Percentiles rank a stretch among this genome's conserved stretches.
Conservation (phyloP, 2,888 invertebrate species). For the Penaeus monodon region DNA sequence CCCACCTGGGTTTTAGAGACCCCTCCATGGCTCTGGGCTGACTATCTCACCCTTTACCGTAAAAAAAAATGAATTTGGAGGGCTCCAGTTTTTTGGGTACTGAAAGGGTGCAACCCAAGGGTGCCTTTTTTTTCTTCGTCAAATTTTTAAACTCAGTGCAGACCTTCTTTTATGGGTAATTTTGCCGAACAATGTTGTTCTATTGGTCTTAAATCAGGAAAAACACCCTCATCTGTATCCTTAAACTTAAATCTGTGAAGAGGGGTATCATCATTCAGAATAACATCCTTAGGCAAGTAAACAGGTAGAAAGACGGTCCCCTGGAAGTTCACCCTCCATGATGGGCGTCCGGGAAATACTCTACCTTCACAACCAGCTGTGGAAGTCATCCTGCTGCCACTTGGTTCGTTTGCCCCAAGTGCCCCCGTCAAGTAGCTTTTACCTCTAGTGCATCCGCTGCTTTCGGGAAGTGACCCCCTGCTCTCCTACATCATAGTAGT, state of each 20-base stretch:
- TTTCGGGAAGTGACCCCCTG: conserved; percentile 78
- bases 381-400: conserved; percentile 86
- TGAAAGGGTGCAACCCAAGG: conserved; percentile 60
- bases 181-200: conserved; percentile 55
- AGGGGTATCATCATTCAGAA: conserved; percentile 61
- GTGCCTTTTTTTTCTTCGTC: conserved; percentile 61
- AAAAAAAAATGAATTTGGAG: conserved; percentile 79
- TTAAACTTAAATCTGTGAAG: conserved; percentile 49
- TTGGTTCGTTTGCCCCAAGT: conserved; percentile 90
- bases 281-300: conserved; percentile 59
- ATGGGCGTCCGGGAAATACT: conserved; percentile 50
- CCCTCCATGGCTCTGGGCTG: conserved; percentile 84
- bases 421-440: conserved; percentile 77
- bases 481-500: conserved; percentile 81
- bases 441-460: conserved; percentile 78
- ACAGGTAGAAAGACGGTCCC: conserved; percentile 39
- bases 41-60: conserved; percentile 56
- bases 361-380: conserved; percentile 83
- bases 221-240: conserved; percentile 55
- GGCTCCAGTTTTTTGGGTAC: conserved; percentile 79
- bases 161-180: conserved; percentile 51
- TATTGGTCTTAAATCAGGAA: conserved; percentile 58
- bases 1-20: conserved; percentile 82
- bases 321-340: conserved; percentile 44
- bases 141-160: conserved; percentile 47